These are phyloP conservation scores for Etia nguti DNA, from an alignment of 2,113 vertebrate genomes.

Conservation along the genomic window DNA sequence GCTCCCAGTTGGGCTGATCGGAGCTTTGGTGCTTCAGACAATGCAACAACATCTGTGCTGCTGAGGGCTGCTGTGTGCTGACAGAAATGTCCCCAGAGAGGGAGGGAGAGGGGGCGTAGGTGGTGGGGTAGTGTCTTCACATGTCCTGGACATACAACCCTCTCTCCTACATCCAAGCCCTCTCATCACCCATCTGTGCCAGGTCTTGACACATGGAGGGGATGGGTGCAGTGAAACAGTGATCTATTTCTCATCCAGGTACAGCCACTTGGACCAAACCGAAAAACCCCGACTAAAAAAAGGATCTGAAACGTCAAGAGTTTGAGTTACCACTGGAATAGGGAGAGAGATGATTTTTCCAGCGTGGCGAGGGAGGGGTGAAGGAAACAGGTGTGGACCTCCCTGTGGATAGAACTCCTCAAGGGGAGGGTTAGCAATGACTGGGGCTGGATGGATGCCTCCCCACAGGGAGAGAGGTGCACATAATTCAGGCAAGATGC, in stretches of 20 bases:
- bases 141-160: constrained; percentile 62
- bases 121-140: constrained; percentile 35
- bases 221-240: neutral
- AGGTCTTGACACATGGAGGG: constrained; percentile 31
- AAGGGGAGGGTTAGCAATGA: constrained; percentile 59
- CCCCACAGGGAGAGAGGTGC: constrained; percentile 56
- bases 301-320: constrained; percentile 65
- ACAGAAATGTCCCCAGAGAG: constrained; percentile 62
- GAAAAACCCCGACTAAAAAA: constrained; percentile 38
- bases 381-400: constrained; percentile 65
- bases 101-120: neutral
- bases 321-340: constrained; percentile 57
- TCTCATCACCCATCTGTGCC: constrained; percentile 52
- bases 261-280: constrained; percentile 28
- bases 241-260: constrained; percentile 54
- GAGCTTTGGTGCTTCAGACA: constrained; percentile 63
- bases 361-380: constrained; percentile 8
- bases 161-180: constrained; percentile 20
- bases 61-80: constrained; percentile 60
- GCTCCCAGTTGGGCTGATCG: constrained; percentile 67
- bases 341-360: constrained; percentile 46
- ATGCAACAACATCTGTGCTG: constrained; percentile 74
- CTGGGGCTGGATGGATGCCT: constrained; percentile 62
- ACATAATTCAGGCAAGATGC: constrained; percentile 62
- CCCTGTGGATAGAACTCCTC: constrained; percentile 60